phyloP scores from a whole-genome alignment of 64 coral and sea anemone species.

The Pocillopora verrucosa region DNA sequence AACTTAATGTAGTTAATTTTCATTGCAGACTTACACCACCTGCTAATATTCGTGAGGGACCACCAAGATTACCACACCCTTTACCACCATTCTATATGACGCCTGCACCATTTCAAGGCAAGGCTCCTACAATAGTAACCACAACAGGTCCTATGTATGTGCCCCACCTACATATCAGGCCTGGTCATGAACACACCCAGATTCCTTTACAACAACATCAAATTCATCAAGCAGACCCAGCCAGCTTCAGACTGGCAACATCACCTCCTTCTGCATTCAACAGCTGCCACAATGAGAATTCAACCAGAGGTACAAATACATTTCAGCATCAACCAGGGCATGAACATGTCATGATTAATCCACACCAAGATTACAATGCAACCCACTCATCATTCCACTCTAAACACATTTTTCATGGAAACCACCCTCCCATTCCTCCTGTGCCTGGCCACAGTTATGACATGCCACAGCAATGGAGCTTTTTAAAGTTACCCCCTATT shows the following conservation, averaged over 20 bases:
- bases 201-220: slow-evolving; percentile 34
- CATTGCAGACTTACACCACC: slow-evolving; percentile 18
- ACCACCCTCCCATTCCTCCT: slow-evolving; percentile 2
- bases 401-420: slow-evolving; percentile 24
- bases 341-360: neutral
- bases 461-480: slow-evolving; percentile 58
- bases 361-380: slow-evolving; percentile 15
- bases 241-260: neutral
- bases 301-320: neutral
- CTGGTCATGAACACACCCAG: slow-evolving; percentile 30
- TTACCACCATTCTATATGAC: slow-evolving; percentile 32
- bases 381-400: slow-evolving; percentile 10
- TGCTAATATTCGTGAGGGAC: slow-evolving; percentile 9
- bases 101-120: slow-evolving; percentile 34
- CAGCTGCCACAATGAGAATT: neutral
- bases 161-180: slow-evolving; percentile 41
- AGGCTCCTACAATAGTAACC: slow-evolving; percentile 23
- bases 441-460: slow-evolving; percentile 25
- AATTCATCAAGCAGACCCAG: neutral
- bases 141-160: slow-evolving; percentile 46
- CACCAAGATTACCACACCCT: slow-evolving; percentile 29
- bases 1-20: neutral
- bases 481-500: slow-evolving; percentile 58
- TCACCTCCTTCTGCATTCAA: slow-evolving; percentile 46
- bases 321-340: slow-evolving; percentile 27